These are phyloP conservation scores for Gymnobelideus leadbeateri DNA, from an alignment of 2,113 vertebrate genomes.

Conservation along the genomic window DNA sequence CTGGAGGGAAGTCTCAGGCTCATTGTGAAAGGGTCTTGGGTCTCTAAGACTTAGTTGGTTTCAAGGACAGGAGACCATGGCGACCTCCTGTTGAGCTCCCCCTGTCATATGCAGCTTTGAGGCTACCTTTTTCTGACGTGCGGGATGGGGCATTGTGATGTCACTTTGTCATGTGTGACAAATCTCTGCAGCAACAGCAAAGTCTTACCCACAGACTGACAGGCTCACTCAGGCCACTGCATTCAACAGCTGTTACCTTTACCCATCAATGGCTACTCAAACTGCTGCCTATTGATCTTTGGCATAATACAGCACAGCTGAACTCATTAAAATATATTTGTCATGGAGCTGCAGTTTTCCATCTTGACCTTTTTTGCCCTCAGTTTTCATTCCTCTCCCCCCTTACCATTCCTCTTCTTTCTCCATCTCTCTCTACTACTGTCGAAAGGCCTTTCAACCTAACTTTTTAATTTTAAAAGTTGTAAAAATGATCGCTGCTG, in stretches of 20 bases:
- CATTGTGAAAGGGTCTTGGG: background rate
- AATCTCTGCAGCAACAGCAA: background rate
- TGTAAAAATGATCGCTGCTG: background rate
- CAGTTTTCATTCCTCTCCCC: background rate
- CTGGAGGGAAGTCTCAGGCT: background rate
- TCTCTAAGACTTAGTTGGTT: background rate
- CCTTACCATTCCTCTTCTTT: background rate
- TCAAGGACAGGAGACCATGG: background rate
- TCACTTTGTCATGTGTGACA: background rate
- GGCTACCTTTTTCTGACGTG: background rate
- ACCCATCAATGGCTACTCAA: background rate
- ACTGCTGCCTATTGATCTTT: background rate
- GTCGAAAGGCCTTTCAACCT: background rate
- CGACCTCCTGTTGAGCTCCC: background rate
- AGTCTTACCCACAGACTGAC: background rate
- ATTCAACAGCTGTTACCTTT: background rate
- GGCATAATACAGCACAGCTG: conserved; percentile 1
- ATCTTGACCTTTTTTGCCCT: background rate
- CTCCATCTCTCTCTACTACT: background rate
- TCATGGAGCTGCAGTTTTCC: background rate
- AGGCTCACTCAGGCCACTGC: background rate
- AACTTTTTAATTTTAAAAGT: background rate
- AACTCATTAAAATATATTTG: background rate
- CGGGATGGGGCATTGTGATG: background rate
- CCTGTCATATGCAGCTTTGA: background rate